A percentile compares a stretch with the other conserved stretches of the same genome.
Conservation (phyloP, 2,888 invertebrate species). For the Caenorhabditis virilis region DNA sequence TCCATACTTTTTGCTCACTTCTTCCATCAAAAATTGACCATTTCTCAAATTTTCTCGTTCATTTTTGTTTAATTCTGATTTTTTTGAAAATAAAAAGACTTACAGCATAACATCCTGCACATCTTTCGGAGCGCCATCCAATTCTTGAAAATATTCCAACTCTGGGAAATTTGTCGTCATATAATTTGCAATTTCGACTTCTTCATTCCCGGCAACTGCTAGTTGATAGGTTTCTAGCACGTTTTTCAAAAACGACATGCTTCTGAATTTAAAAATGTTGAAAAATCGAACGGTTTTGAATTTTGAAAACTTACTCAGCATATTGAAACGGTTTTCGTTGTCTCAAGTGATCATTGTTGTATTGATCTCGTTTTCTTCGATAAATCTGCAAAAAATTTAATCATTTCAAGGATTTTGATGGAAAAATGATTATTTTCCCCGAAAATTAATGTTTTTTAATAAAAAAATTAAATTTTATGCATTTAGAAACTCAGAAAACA, state of each 20-base stretch:
- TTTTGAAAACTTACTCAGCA: constrained; percentile 9
- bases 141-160: neutral
- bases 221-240: neutral
- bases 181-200: neutral
- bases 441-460: too few relatives aligned
- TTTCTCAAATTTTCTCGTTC: neutral
- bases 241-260: neutral
- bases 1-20: neutral
- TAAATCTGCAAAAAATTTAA: constrained; percentile 8
- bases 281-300: neutral
- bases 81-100: too few relatives aligned
- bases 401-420: neutral
- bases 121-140: neutral
- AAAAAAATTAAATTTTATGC: too few relatives aligned
- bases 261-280: neutral
- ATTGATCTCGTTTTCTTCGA: constrained; percentile 20
- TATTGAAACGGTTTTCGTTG: constrained; percentile 11
- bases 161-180: neutral
- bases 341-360: constrained; percentile 20
- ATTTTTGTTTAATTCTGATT: neutral
- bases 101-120: too few relatives aligned
- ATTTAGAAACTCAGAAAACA: too few relatives aligned
- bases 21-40: constrained; percentile 2
- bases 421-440: neutral
- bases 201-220: neutral